Base-by-base conservation (phyloP, 2,113 vertebrate genomes). In the Channa argus region DNA sequence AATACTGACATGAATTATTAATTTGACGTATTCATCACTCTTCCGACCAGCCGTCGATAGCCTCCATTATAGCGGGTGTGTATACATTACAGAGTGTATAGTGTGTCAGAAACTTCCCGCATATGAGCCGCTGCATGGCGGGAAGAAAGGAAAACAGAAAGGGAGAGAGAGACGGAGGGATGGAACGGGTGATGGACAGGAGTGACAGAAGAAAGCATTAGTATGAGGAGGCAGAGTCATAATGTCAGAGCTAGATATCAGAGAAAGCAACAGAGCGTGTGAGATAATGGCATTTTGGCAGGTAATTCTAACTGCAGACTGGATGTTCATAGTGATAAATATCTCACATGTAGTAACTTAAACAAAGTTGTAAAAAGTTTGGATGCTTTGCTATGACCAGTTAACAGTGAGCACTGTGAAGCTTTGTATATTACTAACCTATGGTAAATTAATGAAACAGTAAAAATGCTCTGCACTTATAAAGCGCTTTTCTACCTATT, bases 31-130 rank as follows among this genome's bases (percentile, higher is more conserved):
- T 63, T 88, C 92, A 93, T 92, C 78, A 88, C 72, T 71, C 89
- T 71, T 68, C 74, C 49, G 82, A 82, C 88, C 83, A 51, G 74
- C 80, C 74, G 77, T 94, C 91, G 89, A 94, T 94, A 92, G 71
- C 71, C 72, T 86, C 86, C 84, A 86, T 93, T 93, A 85, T 80
- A 82, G 77, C 38, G 38, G 45, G 69, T 60, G 87, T 93, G 90
- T 91, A 92, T 92, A 93, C 86, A 94, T 94, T 93, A 93, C 92
- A 90, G 76, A 69, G 88, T 87, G 92, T 91, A 93, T 94, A 92
- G 86, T 79, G 91, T 94, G 92, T 92, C 92, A 73, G 80, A 88
- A 88, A 81, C 81, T 92, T 94, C 92, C 91, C 91, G 88, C 88
- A 89, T 79, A 1, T 66, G 24, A 73, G 82, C 73, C 11, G 3